phyloP scores from a whole-genome alignment of 1,140 invertebrate genomes.

The Lineus longissimus region DNA sequence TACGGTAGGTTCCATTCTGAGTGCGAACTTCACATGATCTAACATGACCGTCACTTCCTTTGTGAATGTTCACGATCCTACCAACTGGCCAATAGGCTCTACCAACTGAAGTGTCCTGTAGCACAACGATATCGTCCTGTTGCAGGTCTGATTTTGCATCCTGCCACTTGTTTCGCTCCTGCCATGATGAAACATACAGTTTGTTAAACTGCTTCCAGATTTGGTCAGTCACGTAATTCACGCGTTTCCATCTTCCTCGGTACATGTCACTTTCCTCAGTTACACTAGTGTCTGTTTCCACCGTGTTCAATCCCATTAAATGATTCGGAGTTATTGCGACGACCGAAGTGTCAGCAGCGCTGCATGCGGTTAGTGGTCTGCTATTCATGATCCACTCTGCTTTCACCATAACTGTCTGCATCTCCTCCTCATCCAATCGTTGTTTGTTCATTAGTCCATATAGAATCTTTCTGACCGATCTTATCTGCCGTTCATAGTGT shows the following conservation, averaged over 20 bases:
- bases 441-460: conserved; percentile 5
- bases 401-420: not conserved
- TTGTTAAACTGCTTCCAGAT: conserved; percentile 3
- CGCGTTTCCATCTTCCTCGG: not conserved
- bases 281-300: not conserved
- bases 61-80: not conserved
- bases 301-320: not conserved
- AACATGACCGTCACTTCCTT: not conserved
- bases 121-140: not conserved
- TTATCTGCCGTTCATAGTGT: conserved; percentile 1
- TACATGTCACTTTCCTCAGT: not conserved
- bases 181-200: not conserved
- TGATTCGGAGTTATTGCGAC: conserved; percentile 5
- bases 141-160: not conserved
- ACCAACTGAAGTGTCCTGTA: not conserved
- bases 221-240: not conserved
- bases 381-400: not conserved
- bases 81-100: conserved; percentile 2
- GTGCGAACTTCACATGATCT: not conserved
- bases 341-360: not conserved
- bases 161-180: not conserved
- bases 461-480: not conserved
- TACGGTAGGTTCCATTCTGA: not conserved
- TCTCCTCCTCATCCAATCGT: not conserved
- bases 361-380: not conserved